phyloP scores from a whole-genome alignment of 1,140 invertebrate genomes.

The Mylabris phalerata region DNA sequence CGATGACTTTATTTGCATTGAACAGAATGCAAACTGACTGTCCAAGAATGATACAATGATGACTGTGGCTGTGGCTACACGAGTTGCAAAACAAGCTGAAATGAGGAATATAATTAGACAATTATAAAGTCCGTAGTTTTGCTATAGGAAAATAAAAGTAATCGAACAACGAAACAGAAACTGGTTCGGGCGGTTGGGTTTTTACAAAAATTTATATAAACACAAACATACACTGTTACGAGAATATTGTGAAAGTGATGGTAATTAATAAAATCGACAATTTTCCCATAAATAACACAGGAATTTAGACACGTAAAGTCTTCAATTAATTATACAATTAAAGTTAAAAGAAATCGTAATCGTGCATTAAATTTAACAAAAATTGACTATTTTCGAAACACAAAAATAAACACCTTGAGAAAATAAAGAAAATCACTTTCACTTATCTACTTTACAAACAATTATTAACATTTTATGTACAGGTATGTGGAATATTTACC shows the following conservation, averaged over 20 bases:
- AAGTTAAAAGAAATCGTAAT: not conserved
- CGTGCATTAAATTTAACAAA: not conserved
- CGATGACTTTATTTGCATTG: conserved; percentile 36
- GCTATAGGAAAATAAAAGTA: too few relatives aligned
- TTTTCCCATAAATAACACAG: too few relatives aligned
- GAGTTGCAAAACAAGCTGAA: conserved; percentile 42
- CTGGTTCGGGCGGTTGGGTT: not conserved
- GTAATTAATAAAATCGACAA: too few relatives aligned
- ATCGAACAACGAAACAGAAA: not conserved
- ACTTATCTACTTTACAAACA: not conserved
- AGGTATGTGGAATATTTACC: conserved; percentile 31
- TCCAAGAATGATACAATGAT: conserved; percentile 45
- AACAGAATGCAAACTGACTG: conserved; percentile 47
- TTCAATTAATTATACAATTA: too few relatives aligned
- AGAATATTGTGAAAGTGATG: too few relatives aligned
- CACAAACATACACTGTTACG: too few relatives aligned
- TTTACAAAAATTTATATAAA: too few relatives aligned
- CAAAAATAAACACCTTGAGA: not conserved
- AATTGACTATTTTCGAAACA: not conserved
- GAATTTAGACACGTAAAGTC: too few relatives aligned
- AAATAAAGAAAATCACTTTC: conserved; percentile 1
- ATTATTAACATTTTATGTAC: not conserved
- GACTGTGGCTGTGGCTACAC: conserved; percentile 40
- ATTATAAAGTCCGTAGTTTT: not conserved
- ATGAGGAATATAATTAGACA: conserved; percentile 14